These are phyloP conservation scores for Semotilus atromaculatus DNA, from an alignment of 2,797 vertebrate species.

Conservation along the genomic window DNA sequence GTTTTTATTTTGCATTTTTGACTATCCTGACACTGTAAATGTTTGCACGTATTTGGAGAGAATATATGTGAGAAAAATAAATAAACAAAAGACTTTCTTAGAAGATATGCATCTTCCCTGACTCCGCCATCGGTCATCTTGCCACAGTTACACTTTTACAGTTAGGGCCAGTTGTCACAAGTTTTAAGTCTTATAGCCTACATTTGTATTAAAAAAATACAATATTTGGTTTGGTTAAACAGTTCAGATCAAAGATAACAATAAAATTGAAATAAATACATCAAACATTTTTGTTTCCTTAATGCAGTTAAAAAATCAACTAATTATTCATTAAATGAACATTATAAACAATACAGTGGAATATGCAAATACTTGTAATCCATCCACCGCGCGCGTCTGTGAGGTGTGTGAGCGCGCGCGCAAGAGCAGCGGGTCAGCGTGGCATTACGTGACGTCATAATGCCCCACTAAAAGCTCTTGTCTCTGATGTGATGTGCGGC, in stretches of 20 bases:
- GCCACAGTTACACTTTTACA: background rate
- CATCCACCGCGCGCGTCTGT: background rate
- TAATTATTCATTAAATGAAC: background rate
- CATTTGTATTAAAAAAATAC: background rate
- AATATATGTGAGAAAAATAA: no score
- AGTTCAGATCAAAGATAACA: background rate
- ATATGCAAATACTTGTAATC: background rate
- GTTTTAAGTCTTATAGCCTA: background rate
- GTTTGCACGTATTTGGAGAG: no score
- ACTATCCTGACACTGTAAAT: no score
- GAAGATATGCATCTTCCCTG: no score
- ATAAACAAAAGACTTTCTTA: no score
- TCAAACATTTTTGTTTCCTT: background rate
- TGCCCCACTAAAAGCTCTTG: background rate
- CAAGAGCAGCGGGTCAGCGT: background rate
- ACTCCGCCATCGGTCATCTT: no score
- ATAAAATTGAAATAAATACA: background rate
- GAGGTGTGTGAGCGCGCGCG: background rate
- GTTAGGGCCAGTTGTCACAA: background rate
- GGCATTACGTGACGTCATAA: slow-evolving; percentile 41
- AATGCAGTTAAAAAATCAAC: background rate
- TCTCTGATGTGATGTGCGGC: background rate
- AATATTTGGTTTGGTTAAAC: background rate
- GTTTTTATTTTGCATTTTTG: no score
- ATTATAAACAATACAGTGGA: background rate